A percentile compares a stretch with the other conserved stretches of the same genome.
These are phyloP conservation scores for Mactra quadrangularis DNA, from an alignment of 1,140 invertebrate species.

Conservation along the genomic window DNA sequence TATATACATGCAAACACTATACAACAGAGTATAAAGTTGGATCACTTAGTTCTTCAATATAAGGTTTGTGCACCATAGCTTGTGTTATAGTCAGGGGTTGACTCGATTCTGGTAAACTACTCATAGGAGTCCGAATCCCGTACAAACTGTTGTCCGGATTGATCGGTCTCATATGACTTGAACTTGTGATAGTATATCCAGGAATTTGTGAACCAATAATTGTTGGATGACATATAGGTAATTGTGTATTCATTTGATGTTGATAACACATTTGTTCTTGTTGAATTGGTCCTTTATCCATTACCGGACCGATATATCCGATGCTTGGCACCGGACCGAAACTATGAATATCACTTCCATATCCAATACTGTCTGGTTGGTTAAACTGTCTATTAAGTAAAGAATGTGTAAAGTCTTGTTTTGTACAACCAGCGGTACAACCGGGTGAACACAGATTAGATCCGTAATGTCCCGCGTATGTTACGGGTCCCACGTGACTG, in stretches of 20 bases:
- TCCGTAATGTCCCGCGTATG: constrained; percentile 47
- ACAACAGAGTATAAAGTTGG: constrained; percentile 52
- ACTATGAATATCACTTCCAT: constrained; percentile 49
- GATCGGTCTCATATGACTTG: constrained; percentile 53
- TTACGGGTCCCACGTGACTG: constrained; percentile 39
- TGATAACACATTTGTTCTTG: constrained; percentile 27
- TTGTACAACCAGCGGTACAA: constrained; percentile 9
- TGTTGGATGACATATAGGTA: neutral
- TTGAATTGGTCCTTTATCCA: constrained; percentile 24
- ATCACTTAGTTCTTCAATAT: constrained; percentile 54
- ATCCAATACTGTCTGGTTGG: constrained; percentile 57
- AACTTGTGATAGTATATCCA: constrained; percentile 37
- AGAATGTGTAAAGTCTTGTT: neutral
- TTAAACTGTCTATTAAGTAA: constrained; percentile 25
- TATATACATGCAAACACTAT: neutral
- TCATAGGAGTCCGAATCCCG: neutral
- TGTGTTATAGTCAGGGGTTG: constrained; percentile 44
- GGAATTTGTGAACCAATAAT: constrained; percentile 35
- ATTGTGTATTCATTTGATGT: constrained; percentile 7
- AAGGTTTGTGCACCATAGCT: constrained; percentile 59
- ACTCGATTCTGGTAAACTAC: constrained; percentile 3
- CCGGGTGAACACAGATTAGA: constrained; percentile 26
- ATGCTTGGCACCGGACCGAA: constrained; percentile 32
- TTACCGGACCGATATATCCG: constrained; percentile 42
- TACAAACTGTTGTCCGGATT: constrained; percentile 34